Conservation (phyloP, 1,140 invertebrate genomes). For the Drosophila seguyi region DNA sequence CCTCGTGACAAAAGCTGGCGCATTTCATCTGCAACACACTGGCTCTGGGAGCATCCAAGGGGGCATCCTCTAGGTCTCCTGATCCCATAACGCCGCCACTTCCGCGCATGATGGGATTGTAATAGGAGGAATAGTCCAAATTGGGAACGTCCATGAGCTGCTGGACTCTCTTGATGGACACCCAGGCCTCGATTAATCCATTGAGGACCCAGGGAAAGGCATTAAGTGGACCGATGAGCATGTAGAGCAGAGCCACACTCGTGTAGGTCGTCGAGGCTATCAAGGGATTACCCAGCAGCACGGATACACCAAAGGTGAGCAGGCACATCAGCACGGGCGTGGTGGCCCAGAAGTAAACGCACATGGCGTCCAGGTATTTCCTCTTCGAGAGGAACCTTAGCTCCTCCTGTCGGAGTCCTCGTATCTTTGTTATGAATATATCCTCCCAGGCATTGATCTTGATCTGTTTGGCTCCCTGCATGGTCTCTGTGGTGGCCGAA, state of each 20-base stretch:
- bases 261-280: conserved; percentile 97
- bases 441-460: conserved; percentile 98
- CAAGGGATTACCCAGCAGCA: conserved; percentile 92
- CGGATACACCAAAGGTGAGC: conserved; percentile 95
- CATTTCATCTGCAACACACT: conserved; percentile 74
- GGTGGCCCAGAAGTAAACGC: conserved; percentile 99
- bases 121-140: conserved; percentile 80
- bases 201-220: conserved; percentile 99
- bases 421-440: conserved; percentile 91
- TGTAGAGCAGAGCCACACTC: conserved; percentile 96
- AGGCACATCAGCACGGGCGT: conserved; percentile 98
- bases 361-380: conserved; percentile 99
- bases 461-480: conserved; percentile 94
- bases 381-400: conserved; percentile 91
- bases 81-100: conserved; percentile 16
- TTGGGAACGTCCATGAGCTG: conserved; percentile 86
- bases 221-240: conserved; percentile 98
- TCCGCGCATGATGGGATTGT: conserved; percentile 75
- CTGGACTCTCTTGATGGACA: conserved; percentile 93
- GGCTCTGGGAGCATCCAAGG: conserved; percentile 25
- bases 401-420: conserved; percentile 89
- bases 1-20: conserved; percentile 64
- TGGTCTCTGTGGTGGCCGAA: conserved; percentile 94
- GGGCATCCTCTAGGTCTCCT: conserved; percentile 7
- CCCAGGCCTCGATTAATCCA: conserved; percentile 97